phyloP scores from a whole-genome alignment of 2,113 vertebrate genomes.

The Loxodonta africana region DNA sequence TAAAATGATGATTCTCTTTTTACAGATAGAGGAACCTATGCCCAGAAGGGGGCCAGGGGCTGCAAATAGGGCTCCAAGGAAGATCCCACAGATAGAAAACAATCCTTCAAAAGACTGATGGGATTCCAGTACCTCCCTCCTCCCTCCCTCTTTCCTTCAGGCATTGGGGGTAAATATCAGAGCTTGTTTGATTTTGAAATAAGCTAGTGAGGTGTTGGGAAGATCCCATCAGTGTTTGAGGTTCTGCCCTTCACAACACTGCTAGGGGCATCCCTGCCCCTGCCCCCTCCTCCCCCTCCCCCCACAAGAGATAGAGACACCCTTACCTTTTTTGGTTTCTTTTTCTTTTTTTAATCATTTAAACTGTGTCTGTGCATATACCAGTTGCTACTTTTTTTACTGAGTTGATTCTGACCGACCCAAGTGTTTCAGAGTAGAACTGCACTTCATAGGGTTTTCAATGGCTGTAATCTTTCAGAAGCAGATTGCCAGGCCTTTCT shows the following conservation, averaged over 20 bases:
- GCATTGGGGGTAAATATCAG: conserved; percentile 6
- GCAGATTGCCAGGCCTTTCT: no score
- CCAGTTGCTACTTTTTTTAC: no score
- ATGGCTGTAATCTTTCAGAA: no score
- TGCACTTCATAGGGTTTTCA: no score
- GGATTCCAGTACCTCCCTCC: background rate
- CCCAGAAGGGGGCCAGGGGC: fast-evolving
- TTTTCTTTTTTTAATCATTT: background rate
- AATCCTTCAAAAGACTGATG: background rate
- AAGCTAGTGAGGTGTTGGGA: background rate
- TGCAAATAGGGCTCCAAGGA: background rate
- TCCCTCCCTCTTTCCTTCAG: background rate
- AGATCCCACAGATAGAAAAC: background rate
- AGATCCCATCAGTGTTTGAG: background rate
- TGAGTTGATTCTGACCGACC: no score
- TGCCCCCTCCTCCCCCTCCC: no score
- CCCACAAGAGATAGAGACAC: background rate
- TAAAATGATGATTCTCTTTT: background rate
- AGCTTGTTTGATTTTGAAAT: conserved; percentile 54
- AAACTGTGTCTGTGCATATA: background rate
- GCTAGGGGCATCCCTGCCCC: background rate
- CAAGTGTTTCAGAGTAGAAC: no score
- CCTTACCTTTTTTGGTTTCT: background rate
- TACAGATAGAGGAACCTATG: background rate
- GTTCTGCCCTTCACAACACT: background rate